Conservation (phyloP, 2,797 vertebrate genomes). For the Acanthurus leucopareius region DNA sequence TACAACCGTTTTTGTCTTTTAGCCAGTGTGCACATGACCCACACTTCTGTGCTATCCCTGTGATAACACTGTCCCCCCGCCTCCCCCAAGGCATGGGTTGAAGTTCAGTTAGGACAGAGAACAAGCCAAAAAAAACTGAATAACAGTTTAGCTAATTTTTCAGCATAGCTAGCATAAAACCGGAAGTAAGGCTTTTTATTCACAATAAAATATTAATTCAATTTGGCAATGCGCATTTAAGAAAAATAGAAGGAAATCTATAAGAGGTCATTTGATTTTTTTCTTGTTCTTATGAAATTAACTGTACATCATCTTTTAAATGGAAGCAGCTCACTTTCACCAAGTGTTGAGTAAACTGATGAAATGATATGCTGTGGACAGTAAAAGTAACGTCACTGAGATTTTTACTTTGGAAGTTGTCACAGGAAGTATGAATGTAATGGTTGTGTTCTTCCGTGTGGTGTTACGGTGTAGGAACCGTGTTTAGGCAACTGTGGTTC, state of each 20-base stretch:
- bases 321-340: background rate
- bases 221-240: too few relatives aligned
- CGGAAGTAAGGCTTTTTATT: background rate
- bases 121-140: background rate
- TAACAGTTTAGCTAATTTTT: background rate
- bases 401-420: constrained; percentile 14
- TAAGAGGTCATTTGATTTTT: too few relatives aligned
- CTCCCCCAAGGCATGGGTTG: too few relatives aligned
- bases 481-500: too few relatives aligned
- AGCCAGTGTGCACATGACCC: too few relatives aligned
- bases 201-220: background rate
- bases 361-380: background rate
- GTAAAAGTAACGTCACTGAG: background rate
- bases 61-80: too few relatives aligned
- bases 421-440: background rate
- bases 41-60: too few relatives aligned
- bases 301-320: background rate
- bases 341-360: background rate
- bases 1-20: too few relatives aligned
- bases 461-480: background rate
- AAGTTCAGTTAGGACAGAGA: background rate
- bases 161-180: background rate
- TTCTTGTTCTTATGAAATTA: too few relatives aligned
- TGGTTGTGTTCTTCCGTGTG: too few relatives aligned
- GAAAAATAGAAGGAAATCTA: background rate